Percentiles rank a stretch among this genome's conserved stretches.
phyloP scores from a whole-genome alignment of 2,888 invertebrate species.

The Blastobasis adustella region DNA sequence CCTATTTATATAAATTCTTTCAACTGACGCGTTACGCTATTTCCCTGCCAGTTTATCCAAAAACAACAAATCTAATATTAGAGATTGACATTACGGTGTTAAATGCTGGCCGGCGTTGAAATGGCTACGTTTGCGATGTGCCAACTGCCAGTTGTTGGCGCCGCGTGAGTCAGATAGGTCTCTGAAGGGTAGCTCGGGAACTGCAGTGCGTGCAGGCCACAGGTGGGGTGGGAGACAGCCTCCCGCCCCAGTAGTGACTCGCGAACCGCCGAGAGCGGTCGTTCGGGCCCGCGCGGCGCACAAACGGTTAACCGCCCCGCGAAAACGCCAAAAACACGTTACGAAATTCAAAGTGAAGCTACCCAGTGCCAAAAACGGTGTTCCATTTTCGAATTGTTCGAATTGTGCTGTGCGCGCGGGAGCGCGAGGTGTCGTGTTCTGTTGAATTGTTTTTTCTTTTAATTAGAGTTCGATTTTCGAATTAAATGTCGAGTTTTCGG shows the following conservation, averaged over 20 bases:
- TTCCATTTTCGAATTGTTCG: neutral
- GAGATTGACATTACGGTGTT: neutral
- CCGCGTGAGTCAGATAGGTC: too few species aligned
- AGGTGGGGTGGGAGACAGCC: slow-evolving; percentile 46
- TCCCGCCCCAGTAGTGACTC: slow-evolving; percentile 31
- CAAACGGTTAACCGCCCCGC: neutral
- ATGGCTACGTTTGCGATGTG: too few species aligned
- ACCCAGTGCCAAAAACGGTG: neutral
- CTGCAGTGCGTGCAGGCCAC: slow-evolving; percentile 69
- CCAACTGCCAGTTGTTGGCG: too few species aligned
- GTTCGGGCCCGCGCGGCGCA: slow-evolving; percentile 17
- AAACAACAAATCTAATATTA: neutral
- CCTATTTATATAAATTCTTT: too few species aligned
- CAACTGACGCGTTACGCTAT: too few species aligned
- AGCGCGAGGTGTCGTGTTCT: neutral
- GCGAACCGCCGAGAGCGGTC: slow-evolving; percentile 33
- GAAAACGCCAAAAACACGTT: slow-evolving; percentile 6
- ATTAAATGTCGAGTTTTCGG: slow-evolving; percentile 30
- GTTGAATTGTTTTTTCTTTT: neutral
- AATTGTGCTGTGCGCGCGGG: neutral
- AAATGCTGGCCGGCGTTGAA: too few species aligned
- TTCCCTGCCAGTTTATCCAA: neutral
- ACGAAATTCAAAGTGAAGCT: neutral
- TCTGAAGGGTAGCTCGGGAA: slow-evolving; percentile 15
- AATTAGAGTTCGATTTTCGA: slow-evolving; percentile 19